Percentiles rank a stretch among this genome's conserved stretches.
Evolutionary conservation across 2,113 vertebrate species (phyloP).

Genomic region (Paedocypris sp.): DNA sequence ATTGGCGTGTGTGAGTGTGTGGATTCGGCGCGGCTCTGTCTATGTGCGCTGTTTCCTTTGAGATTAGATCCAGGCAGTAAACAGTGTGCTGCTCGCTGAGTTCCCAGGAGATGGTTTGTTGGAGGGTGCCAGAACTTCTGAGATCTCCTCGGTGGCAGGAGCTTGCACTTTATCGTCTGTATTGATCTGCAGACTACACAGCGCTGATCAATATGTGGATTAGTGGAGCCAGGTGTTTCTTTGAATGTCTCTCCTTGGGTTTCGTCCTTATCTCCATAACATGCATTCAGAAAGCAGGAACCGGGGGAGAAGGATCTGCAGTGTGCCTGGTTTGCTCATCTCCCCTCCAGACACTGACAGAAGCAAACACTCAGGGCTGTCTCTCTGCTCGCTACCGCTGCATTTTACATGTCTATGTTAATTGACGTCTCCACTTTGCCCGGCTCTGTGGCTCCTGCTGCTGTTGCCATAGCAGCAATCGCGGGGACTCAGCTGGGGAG

Average conservation of each 20-base stretch:
- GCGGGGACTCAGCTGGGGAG: conserved; percentile 48
- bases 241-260: conserved; percentile 28
- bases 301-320: not conserved
- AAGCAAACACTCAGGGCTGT: not conserved
- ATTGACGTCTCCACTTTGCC: conserved; percentile 83
- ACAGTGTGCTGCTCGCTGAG: conserved; percentile 21
- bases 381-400: conserved; percentile 27
- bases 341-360: conserved; percentile 15
- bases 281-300: not conserved
- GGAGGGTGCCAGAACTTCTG: not conserved
- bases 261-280: not conserved
- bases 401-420: conserved; percentile 63
- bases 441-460: conserved; percentile 64
- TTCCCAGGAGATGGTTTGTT: not conserved
- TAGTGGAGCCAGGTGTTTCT: conserved; percentile 18
- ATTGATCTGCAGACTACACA: conserved; percentile 40
- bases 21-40: not conserved
- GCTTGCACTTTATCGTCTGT: conserved; percentile 48
- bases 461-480: conserved; percentile 76
- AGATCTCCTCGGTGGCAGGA: conserved; percentile 36
- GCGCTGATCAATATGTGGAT: conserved; percentile 46
- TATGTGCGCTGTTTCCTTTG: conserved; percentile 6
- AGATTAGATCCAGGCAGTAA: conserved; percentile 1
- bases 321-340: not conserved
- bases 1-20: not conserved